Conservation (phyloP, 30 jellyfish, hydroid and myxozoan genomes). For the Calvadosia cruxmelitensis region DNA sequence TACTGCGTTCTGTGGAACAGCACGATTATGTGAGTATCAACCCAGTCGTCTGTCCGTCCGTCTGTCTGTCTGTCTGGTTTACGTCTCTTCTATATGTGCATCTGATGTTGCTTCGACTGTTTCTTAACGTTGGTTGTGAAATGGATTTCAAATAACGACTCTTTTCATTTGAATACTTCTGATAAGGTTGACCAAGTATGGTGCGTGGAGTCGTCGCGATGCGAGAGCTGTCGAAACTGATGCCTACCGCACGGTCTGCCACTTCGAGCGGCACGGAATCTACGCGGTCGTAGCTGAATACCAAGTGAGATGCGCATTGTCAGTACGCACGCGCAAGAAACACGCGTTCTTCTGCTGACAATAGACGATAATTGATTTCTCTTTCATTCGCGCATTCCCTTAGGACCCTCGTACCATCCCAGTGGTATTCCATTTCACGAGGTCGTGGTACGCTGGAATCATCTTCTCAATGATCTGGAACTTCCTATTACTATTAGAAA, state of each 20-base stretch:
- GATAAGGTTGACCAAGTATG: constrained; percentile 53
- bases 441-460: constrained; percentile 73
- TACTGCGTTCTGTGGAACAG: constrained; percentile 54
- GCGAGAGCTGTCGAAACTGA: constrained; percentile 42
- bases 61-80: not conserved
- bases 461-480: constrained; percentile 65
- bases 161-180: too few relatives aligned
- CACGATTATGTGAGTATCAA: constrained; percentile 32
- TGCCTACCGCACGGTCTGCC: constrained; percentile 58
- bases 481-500: constrained; percentile 32
- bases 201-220: constrained; percentile 83
- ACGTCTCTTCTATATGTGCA: too few relatives aligned
- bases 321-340: too few relatives aligned
- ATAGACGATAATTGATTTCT: too few relatives aligned
- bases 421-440: constrained; percentile 48
- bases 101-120: too few relatives aligned
- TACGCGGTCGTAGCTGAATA: constrained; percentile 72
- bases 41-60: not conserved
- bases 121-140: too few relatives aligned
- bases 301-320: constrained; percentile 30
- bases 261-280: constrained; percentile 70
- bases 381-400: too few relatives aligned
- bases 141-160: too few relatives aligned
- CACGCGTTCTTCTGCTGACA: too few relatives aligned
- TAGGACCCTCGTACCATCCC: constrained; percentile 30